phyloP scores from a whole-genome alignment of 2,113 vertebrate genomes.

The Periophthalmus modestus region DNA sequence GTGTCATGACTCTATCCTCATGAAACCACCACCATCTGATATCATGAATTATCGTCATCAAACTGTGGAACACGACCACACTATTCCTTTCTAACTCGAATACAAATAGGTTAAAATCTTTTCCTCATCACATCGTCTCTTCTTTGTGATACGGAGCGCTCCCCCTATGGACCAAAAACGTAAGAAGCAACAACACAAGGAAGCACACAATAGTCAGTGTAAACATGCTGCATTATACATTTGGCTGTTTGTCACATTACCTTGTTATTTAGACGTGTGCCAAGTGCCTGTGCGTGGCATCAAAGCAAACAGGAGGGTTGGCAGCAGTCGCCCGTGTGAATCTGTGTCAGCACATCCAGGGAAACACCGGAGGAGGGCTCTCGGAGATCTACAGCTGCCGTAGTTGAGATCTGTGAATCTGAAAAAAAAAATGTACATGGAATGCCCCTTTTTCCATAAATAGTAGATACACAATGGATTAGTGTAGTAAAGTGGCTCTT shows the following conservation, averaged over 20 bases:
- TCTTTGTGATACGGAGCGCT: constrained; percentile 41
- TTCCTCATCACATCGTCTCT: constrained; percentile 9
- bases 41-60: too few relatives aligned
- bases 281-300: constrained; percentile 62
- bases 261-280: constrained; percentile 64
- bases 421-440: background rate
- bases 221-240: constrained; percentile 73
- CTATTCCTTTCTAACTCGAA: background rate
- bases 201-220: constrained; percentile 30
- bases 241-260: constrained; percentile 68
- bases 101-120: constrained; percentile 4
- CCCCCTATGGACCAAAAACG: constrained; percentile 41
- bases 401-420: constrained; percentile 46
- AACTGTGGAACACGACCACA: too few relatives aligned
- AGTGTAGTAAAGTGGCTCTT: too few relatives aligned
- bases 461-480: background rate
- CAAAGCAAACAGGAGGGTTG: constrained; percentile 63
- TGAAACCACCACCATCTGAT: too few relatives aligned
- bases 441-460: background rate
- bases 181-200: constrained; percentile 26
- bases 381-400: constrained; percentile 56
- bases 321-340: constrained; percentile 59
- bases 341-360: constrained; percentile 66
- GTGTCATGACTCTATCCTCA: too few relatives aligned
- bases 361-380: constrained; percentile 57